Percentiles rank a stretch among this genome's conserved stretches.
Conservation (phyloP, 2,797 vertebrate species). For the Telmatherina bonti region DNA sequence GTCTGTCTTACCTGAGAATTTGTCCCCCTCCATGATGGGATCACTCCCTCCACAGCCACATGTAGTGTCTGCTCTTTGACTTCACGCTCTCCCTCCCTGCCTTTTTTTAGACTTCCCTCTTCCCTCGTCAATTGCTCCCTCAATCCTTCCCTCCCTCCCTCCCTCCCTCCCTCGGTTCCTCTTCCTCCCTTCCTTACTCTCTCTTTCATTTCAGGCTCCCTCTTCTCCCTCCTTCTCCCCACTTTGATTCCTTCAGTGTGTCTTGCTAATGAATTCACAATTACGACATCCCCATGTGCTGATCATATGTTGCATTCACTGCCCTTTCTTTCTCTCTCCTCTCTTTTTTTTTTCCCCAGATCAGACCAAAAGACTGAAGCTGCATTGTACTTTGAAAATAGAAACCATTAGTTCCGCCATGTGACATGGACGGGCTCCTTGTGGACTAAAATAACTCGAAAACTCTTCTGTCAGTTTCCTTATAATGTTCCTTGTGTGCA, state of each 20-base stretch:
- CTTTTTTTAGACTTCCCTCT: slow-evolving; percentile 83
- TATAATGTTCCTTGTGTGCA: slow-evolving; percentile 31
- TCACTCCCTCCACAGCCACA: slow-evolving; percentile 81
- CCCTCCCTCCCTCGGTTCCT: slow-evolving; percentile 54
- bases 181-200: slow-evolving; percentile 57
- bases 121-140: slow-evolving; percentile 54
- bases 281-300: slow-evolving; percentile 85
- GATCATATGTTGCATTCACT: slow-evolving; percentile 81
- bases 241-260: slow-evolving; percentile 82
- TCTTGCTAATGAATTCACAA: slow-evolving; percentile 79
- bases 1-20: slow-evolving; percentile 85
- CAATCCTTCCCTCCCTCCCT: slow-evolving; percentile 30
- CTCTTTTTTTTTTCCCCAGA: slow-evolving; percentile 35
- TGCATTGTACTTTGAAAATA: slow-evolving; percentile 82
- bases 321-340: slow-evolving; percentile 34
- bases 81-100: slow-evolving; percentile 55
- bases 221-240: slow-evolving; percentile 52
- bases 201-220: slow-evolving; percentile 49
- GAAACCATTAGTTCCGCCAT: slow-evolving; percentile 79
- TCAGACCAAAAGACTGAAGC: slow-evolving; percentile 76
- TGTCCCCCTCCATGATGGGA: slow-evolving; percentile 86
- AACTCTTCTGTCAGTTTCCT: slow-evolving; percentile 44
- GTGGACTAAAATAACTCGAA: slow-evolving; percentile 78
- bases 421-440: slow-evolving; percentile 73
- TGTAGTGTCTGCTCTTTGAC: slow-evolving; percentile 76